Evolutionary conservation across 35 echinoderm and acorn worm genomes (phyloP).

Genomic region (Apostichopus parvimensis): DNA sequence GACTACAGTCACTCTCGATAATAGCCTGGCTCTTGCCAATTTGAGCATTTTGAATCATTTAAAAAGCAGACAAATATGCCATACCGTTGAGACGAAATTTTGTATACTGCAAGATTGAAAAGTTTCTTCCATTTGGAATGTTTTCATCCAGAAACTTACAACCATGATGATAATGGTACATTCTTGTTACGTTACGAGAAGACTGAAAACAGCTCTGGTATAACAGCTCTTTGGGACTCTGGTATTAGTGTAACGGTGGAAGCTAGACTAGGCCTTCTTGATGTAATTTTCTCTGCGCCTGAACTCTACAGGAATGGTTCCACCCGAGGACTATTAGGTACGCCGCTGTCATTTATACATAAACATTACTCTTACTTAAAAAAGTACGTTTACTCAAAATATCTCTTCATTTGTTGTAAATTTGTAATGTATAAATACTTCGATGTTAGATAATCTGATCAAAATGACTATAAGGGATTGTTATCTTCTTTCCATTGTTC

Average conservation of each 20-base stretch:
- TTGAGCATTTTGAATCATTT: background rate
- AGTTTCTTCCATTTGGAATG: background rate
- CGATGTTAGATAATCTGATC: no score
- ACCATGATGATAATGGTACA: background rate
- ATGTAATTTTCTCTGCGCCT: constrained; percentile 37
- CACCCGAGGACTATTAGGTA: constrained; percentile 31
- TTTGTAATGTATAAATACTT: background rate
- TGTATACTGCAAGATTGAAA: background rate
- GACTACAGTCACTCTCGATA: no score
- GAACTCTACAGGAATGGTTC: constrained; percentile 44
- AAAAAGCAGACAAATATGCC: background rate
- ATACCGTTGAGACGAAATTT: background rate
- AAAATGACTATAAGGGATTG: background rate
- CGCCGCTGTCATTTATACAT: background rate
- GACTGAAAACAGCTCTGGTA: background rate
- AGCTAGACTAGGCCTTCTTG: background rate
- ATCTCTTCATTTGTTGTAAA: background rate
- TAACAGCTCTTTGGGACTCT: constrained; percentile 28
- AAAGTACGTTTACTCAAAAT: background rate
- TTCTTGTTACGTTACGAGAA: background rate
- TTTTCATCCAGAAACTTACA: constrained; percentile 8
- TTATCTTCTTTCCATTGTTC: no score
- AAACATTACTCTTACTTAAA: background rate
- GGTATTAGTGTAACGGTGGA: constrained; percentile 23
- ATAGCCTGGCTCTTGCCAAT: background rate